Base-by-base conservation (phyloP, 2,888 invertebrate genomes). In the Acrocyrtus sp. region DNA sequence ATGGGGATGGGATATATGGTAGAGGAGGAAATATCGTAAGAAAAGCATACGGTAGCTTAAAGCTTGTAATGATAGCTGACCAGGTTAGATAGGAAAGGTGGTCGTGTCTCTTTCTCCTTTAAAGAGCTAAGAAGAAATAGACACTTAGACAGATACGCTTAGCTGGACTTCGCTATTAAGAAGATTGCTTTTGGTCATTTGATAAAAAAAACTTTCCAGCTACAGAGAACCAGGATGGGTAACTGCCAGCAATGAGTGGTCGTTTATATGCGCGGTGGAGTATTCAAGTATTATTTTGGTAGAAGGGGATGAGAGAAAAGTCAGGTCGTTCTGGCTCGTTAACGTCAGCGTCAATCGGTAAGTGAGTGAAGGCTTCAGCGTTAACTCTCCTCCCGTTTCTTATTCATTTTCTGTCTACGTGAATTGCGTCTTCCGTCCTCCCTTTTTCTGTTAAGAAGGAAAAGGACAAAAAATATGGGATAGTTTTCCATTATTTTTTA, bases 151-250 rank as follows among this genome's bases (percentile, higher is more conserved):
- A 68, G 68, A 68, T 60, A 60, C 53, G 68, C 53, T 58, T 68
- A 68, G 68, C 51, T 68, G 68, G 54, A 62, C 43, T 57, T 45
- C 51, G 63, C 65, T 63, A 72, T 72, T 72, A 72, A 72, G 57
- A 63, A 72, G 72, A 72, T 72, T 72, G 63, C 72, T 72, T 72
- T 72, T 58, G 72, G 72, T 63, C 72, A 72, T 72, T 72, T 63
- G 63, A 65, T 57, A 51, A 62, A 70, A 27, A 53, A 53, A 45
- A 43, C 43, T 26, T 24, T 34, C n/a, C n/a, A n/a, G n/a, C n/a
- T n/a, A n/a, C n/a, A n/a, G n/a, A n/a, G n/a, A n/a, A n/a, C n/a
- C n/a, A n/a, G n/a, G n/a, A n/a, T n/a, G n/a, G n/a, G n/a, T n/a
- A n/a, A n/a, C n/a, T n/a, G n/a, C n/a, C n/a, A n/a, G n/a, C n/a